These are phyloP conservation scores for Ctenoplectra terminalis DNA, from an alignment of 1,140 invertebrate species.

Conservation along the genomic window DNA sequence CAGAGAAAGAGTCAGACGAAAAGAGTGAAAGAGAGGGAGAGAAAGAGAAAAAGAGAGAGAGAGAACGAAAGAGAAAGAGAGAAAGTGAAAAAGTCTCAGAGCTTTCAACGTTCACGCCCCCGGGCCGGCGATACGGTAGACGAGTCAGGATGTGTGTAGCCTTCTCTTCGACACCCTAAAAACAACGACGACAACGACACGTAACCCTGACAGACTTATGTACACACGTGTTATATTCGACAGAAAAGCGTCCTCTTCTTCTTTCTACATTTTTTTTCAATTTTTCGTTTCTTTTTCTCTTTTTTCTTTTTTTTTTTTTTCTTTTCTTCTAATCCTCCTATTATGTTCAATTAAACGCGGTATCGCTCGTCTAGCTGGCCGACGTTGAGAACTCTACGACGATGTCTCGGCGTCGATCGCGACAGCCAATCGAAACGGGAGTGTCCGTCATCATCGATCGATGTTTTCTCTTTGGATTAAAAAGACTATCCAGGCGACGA, in stretches of 20 bases:
- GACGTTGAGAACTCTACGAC: conserved; percentile 72
- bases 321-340: neutral
- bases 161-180: conserved; percentile 36
- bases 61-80: conserved; percentile 1
- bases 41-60: conserved; percentile 29
- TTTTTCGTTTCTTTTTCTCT: neutral
- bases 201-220: conserved; percentile 18
- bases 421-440: conserved; percentile 38
- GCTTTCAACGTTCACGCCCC: conserved; percentile 73
- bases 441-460: conserved; percentile 40
- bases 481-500: conserved; percentile 44
- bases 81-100: conserved; percentile 55
- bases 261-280: neutral
- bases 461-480: conserved; percentile 31
- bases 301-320: neutral
- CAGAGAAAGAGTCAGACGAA: conserved; percentile 37
- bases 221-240: neutral
- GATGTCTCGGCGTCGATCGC: conserved; percentile 33
- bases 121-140: conserved; percentile 76
- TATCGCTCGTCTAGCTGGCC: conserved; percentile 79
- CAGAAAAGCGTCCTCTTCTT: conserved; percentile 1
- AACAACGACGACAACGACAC: conserved; percentile 28
- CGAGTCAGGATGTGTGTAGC: conserved; percentile 33
- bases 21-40: conserved; percentile 43
- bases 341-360: conserved; percentile 22